Evolutionary conservation across 2,888 invertebrate species (phyloP).

Genomic region (Scaptomyza reducta): DNA sequence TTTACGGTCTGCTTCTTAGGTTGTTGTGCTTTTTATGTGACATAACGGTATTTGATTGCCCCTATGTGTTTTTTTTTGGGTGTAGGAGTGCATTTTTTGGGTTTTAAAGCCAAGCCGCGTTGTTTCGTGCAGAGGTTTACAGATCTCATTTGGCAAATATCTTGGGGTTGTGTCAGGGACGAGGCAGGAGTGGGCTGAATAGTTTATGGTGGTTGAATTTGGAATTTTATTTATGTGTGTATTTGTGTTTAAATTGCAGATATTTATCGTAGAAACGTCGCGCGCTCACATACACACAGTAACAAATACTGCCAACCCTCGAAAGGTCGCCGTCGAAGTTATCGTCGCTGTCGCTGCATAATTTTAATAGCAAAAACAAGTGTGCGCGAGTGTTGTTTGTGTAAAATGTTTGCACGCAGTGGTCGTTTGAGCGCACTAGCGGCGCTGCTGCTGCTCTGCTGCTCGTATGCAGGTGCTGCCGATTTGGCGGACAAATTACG

Average conservation of each 20-base stretch:
- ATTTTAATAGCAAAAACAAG: slow-evolving; percentile 52
- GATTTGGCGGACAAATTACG: slow-evolving; percentile 87
- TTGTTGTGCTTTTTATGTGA: slow-evolving; percentile 56
- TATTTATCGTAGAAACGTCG: slow-evolving; percentile 47
- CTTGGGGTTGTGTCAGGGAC: background rate
- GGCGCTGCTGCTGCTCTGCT: slow-evolving; percentile 59
- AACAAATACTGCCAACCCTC: slow-evolving; percentile 69
- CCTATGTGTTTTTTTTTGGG: slow-evolving; percentile 10
- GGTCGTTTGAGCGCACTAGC: slow-evolving; percentile 44
- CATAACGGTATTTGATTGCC: slow-evolving; percentile 60
- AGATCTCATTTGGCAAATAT: slow-evolving; percentile 5
- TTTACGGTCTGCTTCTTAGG: slow-evolving; percentile 36
- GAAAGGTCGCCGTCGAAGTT: slow-evolving; percentile 27
- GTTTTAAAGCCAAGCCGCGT: slow-evolving; percentile 21
- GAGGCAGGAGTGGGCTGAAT: background rate
- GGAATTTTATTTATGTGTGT: slow-evolving; percentile 33
- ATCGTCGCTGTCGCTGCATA: slow-evolving; percentile 25
- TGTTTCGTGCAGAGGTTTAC: slow-evolving; percentile 7
- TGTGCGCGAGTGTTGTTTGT: slow-evolving; percentile 55
- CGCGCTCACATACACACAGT: slow-evolving; percentile 44
- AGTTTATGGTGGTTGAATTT: slow-evolving; percentile 14
- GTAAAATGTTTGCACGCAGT: slow-evolving; percentile 49
- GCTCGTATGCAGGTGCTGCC: slow-evolving; percentile 56
- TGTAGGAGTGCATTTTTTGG: slow-evolving; percentile 6
- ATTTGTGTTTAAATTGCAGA: slow-evolving; percentile 65